Conservation (phyloP, 2,113 vertebrate species). For the Pituophis catenifer region DNA sequence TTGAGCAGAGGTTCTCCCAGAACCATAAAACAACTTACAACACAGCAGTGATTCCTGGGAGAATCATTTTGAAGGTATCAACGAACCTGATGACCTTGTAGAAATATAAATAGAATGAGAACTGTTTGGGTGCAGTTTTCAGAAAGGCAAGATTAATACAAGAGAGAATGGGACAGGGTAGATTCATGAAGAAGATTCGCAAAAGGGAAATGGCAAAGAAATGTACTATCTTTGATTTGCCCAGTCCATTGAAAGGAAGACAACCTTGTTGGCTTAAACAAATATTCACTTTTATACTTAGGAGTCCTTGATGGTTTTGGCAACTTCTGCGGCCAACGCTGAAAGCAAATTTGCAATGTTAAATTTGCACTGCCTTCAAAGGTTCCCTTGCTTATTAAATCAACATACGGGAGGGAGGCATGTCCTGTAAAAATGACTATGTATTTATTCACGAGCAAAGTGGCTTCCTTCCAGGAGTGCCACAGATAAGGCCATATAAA, state of each 20-base stretch:
- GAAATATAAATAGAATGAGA: neutral
- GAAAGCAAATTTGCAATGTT: neutral
- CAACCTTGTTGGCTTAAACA: neutral
- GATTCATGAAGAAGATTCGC: neutral
- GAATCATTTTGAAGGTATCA: neutral
- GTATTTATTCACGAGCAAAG: slow-evolving; percentile 17
- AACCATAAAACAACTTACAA: neutral
- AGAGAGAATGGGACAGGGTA: neutral
- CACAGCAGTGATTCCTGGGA: neutral
- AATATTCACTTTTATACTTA: neutral
- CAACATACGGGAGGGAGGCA: neutral
- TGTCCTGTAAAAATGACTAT: neutral
- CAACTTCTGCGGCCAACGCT: neutral
- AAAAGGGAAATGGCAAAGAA: neutral
- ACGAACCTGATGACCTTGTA: neutral
- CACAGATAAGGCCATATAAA: neutral
- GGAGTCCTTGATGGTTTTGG: neutral
- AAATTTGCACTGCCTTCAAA: neutral
- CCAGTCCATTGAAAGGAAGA: neutral
- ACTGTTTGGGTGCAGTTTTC: neutral
- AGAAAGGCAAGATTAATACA: neutral
- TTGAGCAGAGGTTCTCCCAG: neutral
- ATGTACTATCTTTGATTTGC: neutral
- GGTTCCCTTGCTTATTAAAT: neutral
- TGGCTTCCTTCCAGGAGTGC: neutral